These are phyloP conservation scores for Rhynchonycteris naso DNA, from an alignment of 2,797 vertebrate species.

Conservation along the genomic window DNA sequence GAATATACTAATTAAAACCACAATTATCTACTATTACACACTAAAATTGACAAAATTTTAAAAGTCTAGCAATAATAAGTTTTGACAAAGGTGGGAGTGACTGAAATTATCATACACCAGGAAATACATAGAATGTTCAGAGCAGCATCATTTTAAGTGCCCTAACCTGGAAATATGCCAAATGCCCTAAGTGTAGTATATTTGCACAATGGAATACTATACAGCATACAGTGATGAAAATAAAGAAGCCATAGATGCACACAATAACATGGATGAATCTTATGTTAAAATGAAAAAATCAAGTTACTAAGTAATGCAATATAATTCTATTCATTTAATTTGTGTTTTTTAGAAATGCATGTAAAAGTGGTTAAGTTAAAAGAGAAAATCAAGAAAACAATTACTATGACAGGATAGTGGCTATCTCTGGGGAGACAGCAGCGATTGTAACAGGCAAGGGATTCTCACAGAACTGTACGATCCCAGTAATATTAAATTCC, in stretches of 20 bases:
- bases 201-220: constrained; percentile 9
- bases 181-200: constrained; percentile 1
- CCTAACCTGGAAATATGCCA: constrained; percentile 5
- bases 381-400: constrained; percentile 46
- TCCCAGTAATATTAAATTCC: constrained; percentile 17
- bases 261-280: neutral
- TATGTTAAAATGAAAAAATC: neutral
- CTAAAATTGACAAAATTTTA: neutral
- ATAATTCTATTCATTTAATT: constrained; percentile 1
- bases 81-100: constrained; percentile 43
- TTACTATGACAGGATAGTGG: neutral
- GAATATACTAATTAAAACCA: constrained; percentile 58
- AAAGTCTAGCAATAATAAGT: constrained; percentile 48
- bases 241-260: neutral
- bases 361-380: neutral
- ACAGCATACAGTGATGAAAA: neutral
- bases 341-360: constrained; percentile 2
- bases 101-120: constrained; percentile 51
- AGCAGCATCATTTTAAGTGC: neutral
- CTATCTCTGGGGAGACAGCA: neutral
- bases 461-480: neutral
- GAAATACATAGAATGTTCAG: constrained; percentile 25
- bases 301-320: neutral
- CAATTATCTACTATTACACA: neutral
- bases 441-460: neutral